Evolutionary conservation across 2,113 vertebrate species (phyloP).

Genomic region (Platanista minor): DNA sequence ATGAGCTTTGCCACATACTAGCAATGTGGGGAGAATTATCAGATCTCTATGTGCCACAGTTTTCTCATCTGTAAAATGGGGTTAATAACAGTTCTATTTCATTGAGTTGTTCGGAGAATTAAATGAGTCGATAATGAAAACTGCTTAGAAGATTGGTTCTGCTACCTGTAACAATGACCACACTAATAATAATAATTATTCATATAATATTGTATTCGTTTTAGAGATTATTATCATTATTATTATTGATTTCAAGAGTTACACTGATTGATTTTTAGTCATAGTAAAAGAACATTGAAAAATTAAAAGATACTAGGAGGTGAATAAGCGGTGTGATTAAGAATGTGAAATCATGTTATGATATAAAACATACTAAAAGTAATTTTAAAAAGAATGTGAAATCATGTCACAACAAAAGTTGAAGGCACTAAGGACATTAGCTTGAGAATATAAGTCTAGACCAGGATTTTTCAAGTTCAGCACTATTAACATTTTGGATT

Average conservation of each 20-base stretch:
- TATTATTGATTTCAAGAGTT: neutral
- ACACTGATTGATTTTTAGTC: neutral
- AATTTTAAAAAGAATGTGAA: neutral
- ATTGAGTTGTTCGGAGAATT: neutral
- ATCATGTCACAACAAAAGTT: neutral
- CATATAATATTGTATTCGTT: neutral
- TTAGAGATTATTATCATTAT: neutral
- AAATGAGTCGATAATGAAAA: neutral
- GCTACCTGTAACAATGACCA: neutral
- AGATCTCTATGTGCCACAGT: neutral
- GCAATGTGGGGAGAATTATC: neutral
- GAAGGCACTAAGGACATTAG: neutral
- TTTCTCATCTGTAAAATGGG: neutral
- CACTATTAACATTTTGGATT: neutral
- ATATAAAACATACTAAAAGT: neutral
- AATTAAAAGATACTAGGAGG: neutral
- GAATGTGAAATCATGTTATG: neutral
- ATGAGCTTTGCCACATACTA: neutral
- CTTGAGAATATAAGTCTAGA: neutral
- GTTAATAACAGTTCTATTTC: neutral
- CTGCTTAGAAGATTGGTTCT: neutral
- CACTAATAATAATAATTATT: neutral
- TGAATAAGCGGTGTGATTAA: neutral
- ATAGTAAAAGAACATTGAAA: neutral
- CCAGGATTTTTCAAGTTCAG: neutral